Evolutionary conservation across 2,797 vertebrate species (phyloP).

Genomic region (Phataginus tetradactyla): DNA sequence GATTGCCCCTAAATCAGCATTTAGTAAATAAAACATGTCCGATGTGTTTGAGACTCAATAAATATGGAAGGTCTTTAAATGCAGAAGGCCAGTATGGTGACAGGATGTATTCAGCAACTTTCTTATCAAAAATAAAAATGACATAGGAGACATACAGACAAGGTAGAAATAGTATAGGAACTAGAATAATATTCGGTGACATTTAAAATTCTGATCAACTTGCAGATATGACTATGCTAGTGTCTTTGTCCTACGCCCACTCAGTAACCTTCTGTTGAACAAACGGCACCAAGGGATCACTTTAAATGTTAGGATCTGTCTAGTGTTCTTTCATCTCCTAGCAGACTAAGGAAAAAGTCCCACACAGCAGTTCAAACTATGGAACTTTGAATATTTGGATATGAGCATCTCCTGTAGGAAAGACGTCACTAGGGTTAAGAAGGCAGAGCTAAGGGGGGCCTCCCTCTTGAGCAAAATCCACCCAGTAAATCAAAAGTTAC

Average conservation of each 20-base stretch:
- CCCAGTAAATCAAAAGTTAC: neutral
- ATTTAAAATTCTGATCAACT: neutral
- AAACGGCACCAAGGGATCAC: neutral
- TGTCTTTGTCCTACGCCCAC: neutral
- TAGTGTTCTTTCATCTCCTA: neutral
- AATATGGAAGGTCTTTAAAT: neutral
- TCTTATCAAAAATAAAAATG: neutral
- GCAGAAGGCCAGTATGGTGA: neutral
- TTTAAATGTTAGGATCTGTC: neutral
- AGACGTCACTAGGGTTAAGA: neutral
- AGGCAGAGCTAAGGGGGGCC: neutral
- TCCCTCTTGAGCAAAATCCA: neutral
- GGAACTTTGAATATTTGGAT: neutral
- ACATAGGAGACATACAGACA: neutral
- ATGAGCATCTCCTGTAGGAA: neutral
- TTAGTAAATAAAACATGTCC: neutral
- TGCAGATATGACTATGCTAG: neutral
- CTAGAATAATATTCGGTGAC: neutral
- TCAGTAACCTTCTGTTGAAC: slow-evolving; percentile 2
- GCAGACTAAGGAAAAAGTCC: neutral
- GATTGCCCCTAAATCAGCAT: neutral
- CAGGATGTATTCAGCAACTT: neutral
- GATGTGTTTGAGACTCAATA: neutral
- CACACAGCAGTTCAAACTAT: neutral
- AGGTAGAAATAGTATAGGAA: slow-evolving; percentile 12